A percentile compares a stretch with the other conserved stretches of the same genome.
Conservation (phyloP, 2,888 invertebrate species). For the Aspidiotus rigidus region DNA sequence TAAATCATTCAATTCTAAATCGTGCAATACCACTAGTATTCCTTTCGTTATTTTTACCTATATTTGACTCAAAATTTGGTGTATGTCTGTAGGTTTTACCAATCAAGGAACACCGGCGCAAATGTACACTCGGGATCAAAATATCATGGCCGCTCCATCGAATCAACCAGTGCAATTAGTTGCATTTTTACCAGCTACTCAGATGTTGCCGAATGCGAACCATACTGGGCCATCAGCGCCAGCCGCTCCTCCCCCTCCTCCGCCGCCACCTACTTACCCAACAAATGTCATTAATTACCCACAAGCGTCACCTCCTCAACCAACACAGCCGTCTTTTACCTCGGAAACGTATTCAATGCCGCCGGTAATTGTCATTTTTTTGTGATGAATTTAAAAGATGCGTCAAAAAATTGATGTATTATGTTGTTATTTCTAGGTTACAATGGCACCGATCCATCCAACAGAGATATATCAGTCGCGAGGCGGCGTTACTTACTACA, state of each 20-base stretch:
- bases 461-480: slow-evolving; percentile 27
- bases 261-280: slow-evolving; percentile 17
- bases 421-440: slow-evolving; percentile 4
- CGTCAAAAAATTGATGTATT: background rate
- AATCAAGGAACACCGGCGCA: slow-evolving; percentile 22
- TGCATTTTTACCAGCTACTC: slow-evolving; percentile 26
- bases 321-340: slow-evolving; percentile 18
- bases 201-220: slow-evolving; percentile 18
- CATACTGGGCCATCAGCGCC: slow-evolving; percentile 20
- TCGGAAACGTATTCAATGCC: slow-evolving; percentile 24
- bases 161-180: slow-evolving; percentile 26
- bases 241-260: slow-evolving; percentile 21
- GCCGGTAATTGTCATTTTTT: slow-evolving; percentile 9
- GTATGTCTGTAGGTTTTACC: slow-evolving; percentile 8
- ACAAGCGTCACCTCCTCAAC: slow-evolving; percentile 9
- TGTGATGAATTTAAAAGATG: background rate
- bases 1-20: too few species aligned
- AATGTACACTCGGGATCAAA: slow-evolving; percentile 20
- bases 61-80: too few species aligned
- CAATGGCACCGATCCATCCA: slow-evolving; percentile 28
- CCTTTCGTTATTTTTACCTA: too few species aligned
- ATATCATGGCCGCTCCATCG: slow-evolving; percentile 12
- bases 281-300: slow-evolving; percentile 22
- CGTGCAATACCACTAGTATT: too few species aligned
- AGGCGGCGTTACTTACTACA: slow-evolving; percentile 39